Evolutionary conservation across 35 echinoderm and acorn worm species (phyloP).

Genomic region (Eucidaris tribuloides): DNA sequence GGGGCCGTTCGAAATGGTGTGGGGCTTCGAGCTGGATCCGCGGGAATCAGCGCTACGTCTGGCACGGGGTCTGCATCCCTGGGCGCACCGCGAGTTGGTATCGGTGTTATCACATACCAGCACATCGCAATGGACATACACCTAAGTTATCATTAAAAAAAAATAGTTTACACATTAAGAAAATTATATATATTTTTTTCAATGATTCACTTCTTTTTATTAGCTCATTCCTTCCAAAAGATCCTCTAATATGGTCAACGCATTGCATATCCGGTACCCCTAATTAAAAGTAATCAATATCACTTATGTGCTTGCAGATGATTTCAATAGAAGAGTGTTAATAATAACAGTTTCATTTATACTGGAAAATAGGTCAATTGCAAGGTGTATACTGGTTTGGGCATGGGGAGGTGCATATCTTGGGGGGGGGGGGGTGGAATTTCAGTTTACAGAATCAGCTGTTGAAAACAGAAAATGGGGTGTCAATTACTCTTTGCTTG

Average conservation of each 20-base stretch:
- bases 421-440: no score
- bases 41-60: neutral
- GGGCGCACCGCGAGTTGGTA: neutral
- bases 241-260: neutral
- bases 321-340: no score
- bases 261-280: neutral
- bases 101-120: constrained; percentile 11
- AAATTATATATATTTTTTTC: neutral
- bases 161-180: neutral
- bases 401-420: no score
- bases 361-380: no score
- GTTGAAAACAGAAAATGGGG: no score
- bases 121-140: constrained; percentile 3
- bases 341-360: no score
- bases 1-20: constrained; percentile 21
- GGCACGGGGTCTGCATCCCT: neutral
- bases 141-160: neutral
- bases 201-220: neutral
- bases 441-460: no score
- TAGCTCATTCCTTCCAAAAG: neutral
- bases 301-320: no score
- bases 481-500: no score
- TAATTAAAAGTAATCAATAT: no score
- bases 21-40: neutral
- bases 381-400: no score